phyloP scores from a whole-genome alignment of 2,113 vertebrate species.

The Cyprinodon variegatus region DNA sequence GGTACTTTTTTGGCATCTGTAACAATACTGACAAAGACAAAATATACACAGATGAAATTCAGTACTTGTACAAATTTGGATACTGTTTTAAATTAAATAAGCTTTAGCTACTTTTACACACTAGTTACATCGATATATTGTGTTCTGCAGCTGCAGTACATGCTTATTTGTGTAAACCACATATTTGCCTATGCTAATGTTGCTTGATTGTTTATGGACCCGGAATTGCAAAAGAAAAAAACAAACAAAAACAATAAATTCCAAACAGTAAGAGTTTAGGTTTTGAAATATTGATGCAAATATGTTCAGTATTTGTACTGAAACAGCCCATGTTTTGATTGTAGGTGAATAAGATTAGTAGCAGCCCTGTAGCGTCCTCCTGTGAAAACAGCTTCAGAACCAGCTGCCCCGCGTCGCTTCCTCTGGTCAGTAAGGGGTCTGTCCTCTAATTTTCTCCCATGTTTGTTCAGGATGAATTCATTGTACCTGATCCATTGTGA shows the following conservation, averaged over 20 bases:
- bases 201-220: neutral
- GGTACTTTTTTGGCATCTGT: neutral
- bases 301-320: neutral
- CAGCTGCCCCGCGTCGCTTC: constrained; percentile 80
- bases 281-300: neutral
- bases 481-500: constrained; percentile 23
- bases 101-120: neutral
- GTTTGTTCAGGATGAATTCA: constrained; percentile 25
- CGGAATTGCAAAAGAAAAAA: neutral
- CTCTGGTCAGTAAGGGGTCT: constrained; percentile 77
- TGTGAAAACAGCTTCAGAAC: constrained; percentile 84
- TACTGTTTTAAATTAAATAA: neutral
- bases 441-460: constrained; percentile 14
- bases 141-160: neutral
- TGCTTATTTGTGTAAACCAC: neutral
- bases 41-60: neutral
- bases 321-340: constrained; percentile 25
- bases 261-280: neutral
- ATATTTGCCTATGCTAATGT: neutral
- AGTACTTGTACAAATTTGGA: neutral
- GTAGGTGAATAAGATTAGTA: constrained; percentile 82
- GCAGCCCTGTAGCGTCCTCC: constrained; percentile 83
- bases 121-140: neutral
- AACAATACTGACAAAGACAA: neutral
- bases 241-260: too few relatives aligned